Evolutionary conservation across 2,113 vertebrate genomes (phyloP).

Genomic region (Pomatorhinus ruficollis): DNA sequence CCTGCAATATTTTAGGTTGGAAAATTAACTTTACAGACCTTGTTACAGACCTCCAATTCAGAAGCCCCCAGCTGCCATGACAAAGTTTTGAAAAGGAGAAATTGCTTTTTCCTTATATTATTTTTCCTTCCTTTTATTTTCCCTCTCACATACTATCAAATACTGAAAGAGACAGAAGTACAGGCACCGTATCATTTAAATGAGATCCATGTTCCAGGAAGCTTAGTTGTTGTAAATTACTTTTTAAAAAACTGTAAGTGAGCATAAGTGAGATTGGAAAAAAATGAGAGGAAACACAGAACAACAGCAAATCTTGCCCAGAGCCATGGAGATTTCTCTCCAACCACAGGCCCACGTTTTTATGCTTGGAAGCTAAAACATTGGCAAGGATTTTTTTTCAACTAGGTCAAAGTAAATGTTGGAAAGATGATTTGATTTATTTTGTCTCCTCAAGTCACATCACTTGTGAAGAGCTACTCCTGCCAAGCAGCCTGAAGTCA

Average conservation of each 20-base stretch:
- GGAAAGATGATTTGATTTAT: conserved; percentile 33
- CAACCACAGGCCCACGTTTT: neutral
- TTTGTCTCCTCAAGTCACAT: conserved; percentile 27
- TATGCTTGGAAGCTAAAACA: neutral
- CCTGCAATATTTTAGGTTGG: neutral
- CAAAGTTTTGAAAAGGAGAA: neutral
- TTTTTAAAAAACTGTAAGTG: neutral
- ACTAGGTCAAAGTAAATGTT: conserved; percentile 23
- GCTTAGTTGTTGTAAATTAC: neutral
- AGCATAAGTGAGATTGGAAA: neutral
- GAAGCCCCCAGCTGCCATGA: neutral
- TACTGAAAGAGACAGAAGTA: neutral
- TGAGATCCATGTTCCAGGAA: neutral
- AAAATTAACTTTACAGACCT: neutral
- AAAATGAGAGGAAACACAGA: neutral
- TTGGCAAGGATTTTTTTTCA: conserved; percentile 34
- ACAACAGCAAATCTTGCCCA: neutral
- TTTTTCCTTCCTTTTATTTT: neutral
- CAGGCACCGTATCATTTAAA: neutral
- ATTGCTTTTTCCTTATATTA: neutral
- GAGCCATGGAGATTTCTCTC: neutral
- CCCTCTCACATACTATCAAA: neutral
- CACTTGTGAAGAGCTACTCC: neutral
- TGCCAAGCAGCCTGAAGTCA: conserved; percentile 32
- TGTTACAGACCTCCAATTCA: neutral